A percentile compares a stretch with the other conserved stretches of the same genome.
Conservation (phyloP, 2,797 vertebrate genomes). For the Paedocypris micromegethes region DNA sequence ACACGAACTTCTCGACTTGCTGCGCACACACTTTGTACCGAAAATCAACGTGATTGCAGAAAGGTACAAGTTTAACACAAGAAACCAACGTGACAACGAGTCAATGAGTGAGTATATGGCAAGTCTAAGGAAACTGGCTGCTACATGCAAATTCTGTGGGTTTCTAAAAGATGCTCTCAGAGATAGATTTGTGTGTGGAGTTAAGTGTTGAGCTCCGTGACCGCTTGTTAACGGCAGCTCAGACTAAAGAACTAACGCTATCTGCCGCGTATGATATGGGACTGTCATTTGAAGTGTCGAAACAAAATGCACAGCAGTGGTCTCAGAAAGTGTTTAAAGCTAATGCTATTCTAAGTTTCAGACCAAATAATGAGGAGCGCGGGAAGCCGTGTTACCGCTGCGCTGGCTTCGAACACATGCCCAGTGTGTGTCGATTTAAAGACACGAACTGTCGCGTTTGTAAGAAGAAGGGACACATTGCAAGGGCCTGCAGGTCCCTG, state of each 20-base stretch:
- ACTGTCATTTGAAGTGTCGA: not conserved
- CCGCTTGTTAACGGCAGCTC: not conserved
- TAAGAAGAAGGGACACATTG: too few relatives aligned
- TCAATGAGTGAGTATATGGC: not conserved
- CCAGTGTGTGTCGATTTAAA: not conserved
- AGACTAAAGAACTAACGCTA: not conserved
- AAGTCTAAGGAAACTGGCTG: not conserved
- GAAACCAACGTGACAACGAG: not conserved
- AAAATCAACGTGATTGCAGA: not conserved
- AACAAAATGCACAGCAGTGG: not conserved
- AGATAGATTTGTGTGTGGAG: not conserved
- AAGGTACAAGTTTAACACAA: not conserved
- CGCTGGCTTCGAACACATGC: not conserved
- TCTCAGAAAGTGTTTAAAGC: not conserved
- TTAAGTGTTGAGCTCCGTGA: not conserved
- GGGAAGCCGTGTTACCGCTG: not conserved
- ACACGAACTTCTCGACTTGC: not conserved
- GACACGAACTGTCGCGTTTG: not conserved
- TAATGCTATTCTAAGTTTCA: not conserved
- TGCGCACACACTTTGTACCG: not conserved
- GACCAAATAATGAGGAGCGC: not conserved
- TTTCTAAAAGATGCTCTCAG: not conserved
- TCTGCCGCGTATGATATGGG: not conserved
- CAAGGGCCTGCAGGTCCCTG: too few relatives aligned
- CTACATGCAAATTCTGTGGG: not conserved